These are phyloP conservation scores for Tethya wilhelma DNA, from an alignment of 37 sponge, comb jelly and placozoan genomes.

Conservation along the genomic window DNA sequence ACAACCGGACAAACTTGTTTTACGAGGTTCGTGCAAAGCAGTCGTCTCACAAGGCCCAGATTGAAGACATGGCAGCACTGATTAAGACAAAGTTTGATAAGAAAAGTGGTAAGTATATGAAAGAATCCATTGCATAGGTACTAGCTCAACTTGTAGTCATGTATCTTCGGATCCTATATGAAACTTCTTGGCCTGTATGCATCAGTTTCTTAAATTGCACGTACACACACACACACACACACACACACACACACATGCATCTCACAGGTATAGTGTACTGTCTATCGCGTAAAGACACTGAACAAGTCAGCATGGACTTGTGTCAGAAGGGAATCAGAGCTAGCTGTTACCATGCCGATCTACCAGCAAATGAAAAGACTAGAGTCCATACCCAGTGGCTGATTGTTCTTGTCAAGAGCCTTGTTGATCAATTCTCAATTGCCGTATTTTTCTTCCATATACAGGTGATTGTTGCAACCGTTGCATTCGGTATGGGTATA, in stretches of 20 bases:
- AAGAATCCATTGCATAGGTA: too few relatives aligned
- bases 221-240: too few relatives aligned
- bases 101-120: slow-evolving; percentile 77
- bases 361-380: slow-evolving; percentile 41
- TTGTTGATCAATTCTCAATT: neutral
- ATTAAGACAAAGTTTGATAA: slow-evolving; percentile 74
- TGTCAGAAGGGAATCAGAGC: slow-evolving; percentile 69
- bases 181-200: too few relatives aligned
- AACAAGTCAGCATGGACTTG: slow-evolving; percentile 68
- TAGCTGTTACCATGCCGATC: slow-evolving; percentile 86
- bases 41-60: slow-evolving; percentile 41
- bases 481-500: slow-evolving; percentile 97
- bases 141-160: too few relatives aligned
- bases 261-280: slow-evolving; percentile 94
- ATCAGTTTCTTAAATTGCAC: too few relatives aligned
- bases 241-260: too few relatives aligned
- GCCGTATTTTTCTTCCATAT: neutral
- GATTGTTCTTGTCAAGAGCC: too few relatives aligned
- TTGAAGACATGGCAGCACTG: slow-evolving; percentile 59
- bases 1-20: slow-evolving; percentile 87
- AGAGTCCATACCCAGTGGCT: slow-evolving; percentile 79
- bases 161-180: too few relatives aligned
- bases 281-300: slow-evolving; percentile 85
- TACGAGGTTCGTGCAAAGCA: slow-evolving; percentile 86
- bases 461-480: slow-evolving; percentile 37